Evolutionary conservation across 2,797 vertebrate genomes (phyloP), one percentile per base, ranked within the genome.

Genomic region (Poecilia wingei): DNA sequence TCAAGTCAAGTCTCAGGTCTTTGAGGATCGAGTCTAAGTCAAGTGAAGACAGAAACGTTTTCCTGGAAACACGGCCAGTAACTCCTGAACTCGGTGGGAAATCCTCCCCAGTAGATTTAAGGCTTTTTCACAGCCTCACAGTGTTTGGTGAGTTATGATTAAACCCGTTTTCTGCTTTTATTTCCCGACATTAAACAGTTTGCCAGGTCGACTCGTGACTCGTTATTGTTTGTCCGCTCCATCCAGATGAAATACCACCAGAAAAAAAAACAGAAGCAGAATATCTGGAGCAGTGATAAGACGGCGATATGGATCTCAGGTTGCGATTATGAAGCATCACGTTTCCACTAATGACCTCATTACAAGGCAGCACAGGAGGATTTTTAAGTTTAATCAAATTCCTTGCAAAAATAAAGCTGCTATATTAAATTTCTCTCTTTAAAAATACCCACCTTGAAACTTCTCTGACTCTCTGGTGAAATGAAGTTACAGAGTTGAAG

Each of bases 371-470:
- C 41, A 77, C 84, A 77, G 82, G 91, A 90, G 90, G 89, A 93
- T 92, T 91, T 89, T 87, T 76, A 53, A 53, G 49, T 94, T 92
- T 91, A 94, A 94, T 92, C 89, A 90, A 93, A 91, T 93, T 88
- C 86, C 81, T 70, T 16, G 64, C 20, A 28, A 31, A 89, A 88
- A 80, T 88, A 86, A 90, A 93, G 89, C 82, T 55, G 33, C 85
- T 87, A n/a, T 82, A 91, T 93, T 94, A 91, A 93, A 95, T 94
- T 43, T 43, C 20, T 89, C 90, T 93, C 90, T 94, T 94, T 92
- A 92, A 91, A 69, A 90, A 89, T 91, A 94, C 88, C 90, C 91
- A 85, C 33, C 83, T 90, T 84, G 78, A 82, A 89, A 86, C 87
- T 87, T 76, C 88, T 91, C 82, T 90, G 86, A 93, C 91, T 84